These are phyloP conservation scores for Thera britannica DNA, from an alignment of 2,888 invertebrate genomes.

Conservation along the genomic window DNA sequence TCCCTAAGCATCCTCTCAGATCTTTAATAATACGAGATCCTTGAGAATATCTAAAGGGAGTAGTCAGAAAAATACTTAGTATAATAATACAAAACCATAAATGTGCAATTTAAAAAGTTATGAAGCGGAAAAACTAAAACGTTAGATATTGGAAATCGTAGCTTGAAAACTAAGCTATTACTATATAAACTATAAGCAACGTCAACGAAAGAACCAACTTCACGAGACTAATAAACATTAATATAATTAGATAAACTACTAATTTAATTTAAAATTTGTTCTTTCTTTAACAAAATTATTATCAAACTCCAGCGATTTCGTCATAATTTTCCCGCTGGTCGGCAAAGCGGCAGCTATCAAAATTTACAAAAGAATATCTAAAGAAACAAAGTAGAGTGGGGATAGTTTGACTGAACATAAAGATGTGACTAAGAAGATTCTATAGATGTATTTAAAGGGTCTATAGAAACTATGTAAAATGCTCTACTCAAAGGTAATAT, in stretches of 20 bases:
- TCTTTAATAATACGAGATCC: not conserved
- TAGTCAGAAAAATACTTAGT: conserved; percentile 19
- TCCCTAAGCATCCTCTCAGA: not conserved
- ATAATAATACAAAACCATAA: conserved; percentile 26
- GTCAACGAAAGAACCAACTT: conserved; percentile 54
- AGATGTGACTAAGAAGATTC: conserved; percentile 31
- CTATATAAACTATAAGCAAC: conserved; percentile 69
- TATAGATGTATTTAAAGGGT: conserved; percentile 34
- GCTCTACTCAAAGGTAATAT: conserved; percentile 18
- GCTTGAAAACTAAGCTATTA: conserved; percentile 67
- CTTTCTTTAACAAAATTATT: conserved; percentile 50
- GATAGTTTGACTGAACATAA: conserved; percentile 41
- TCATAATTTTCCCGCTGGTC: conserved; percentile 67
- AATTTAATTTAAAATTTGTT: conserved; percentile 31
- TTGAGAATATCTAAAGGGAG: not conserved
- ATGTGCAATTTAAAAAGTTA: conserved; percentile 35
- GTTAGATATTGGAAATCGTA: conserved; percentile 47
- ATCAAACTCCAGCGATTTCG: conserved; percentile 66
- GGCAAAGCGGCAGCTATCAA: conserved; percentile 72
- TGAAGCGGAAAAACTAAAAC: conserved; percentile 38
- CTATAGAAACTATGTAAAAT: conserved; percentile 29
- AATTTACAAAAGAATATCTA: conserved; percentile 57
- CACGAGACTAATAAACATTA: not conserved
- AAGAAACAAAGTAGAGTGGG: conserved; percentile 48
- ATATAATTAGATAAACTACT: not conserved